Evolutionary conservation across 2,797 vertebrate species (phyloP).

Genomic region (Paedocypris micromegethes): DNA sequence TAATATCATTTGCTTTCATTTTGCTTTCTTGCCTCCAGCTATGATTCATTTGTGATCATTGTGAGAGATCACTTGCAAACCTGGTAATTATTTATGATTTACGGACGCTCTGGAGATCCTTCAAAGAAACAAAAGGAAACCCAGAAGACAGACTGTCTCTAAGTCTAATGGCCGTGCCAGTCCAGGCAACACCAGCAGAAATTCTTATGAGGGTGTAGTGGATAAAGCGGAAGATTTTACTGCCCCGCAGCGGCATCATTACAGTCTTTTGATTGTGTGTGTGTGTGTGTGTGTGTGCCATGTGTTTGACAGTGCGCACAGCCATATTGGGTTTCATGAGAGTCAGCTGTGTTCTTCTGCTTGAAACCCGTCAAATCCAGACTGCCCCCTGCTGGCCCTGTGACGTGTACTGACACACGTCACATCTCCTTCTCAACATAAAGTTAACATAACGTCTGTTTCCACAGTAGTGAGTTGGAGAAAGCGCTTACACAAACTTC

Average conservation of each 20-base stretch:
- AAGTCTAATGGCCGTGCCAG: constrained; percentile 15
- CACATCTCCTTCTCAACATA: no score
- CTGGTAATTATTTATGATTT: constrained; percentile 2
- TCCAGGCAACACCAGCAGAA: constrained; percentile 27
- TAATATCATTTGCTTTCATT: no score
- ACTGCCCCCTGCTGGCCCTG: constrained; percentile 32
- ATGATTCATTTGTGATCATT: no score
- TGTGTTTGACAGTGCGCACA: not conserved
- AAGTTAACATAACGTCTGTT: no score
- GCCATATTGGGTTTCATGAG: constrained; percentile 34
- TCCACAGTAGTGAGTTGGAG: no score
- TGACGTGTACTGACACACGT: constrained; percentile 9
- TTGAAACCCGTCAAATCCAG: constrained; percentile 22
- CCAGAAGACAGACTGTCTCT: constrained; percentile 9
- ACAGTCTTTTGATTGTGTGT: constrained; percentile 13
- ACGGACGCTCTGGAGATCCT: constrained; percentile 18
- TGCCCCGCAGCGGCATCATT: constrained; percentile 33
- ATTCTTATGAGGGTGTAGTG: constrained; percentile 23
- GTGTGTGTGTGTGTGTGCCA: constrained; percentile 11
- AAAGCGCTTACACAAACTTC: no score
- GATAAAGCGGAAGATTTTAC: constrained; percentile 23
- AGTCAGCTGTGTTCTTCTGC: constrained; percentile 22
- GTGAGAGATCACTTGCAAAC: not conserved
- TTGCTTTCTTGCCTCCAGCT: no score
- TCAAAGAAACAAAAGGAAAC: constrained; percentile 5